Percentiles rank a stretch among this genome's conserved stretches.
These are phyloP conservation scores for Rhogogaster chlorosoma DNA, from an alignment of 2,888 invertebrate species.

Conservation along the genomic window DNA sequence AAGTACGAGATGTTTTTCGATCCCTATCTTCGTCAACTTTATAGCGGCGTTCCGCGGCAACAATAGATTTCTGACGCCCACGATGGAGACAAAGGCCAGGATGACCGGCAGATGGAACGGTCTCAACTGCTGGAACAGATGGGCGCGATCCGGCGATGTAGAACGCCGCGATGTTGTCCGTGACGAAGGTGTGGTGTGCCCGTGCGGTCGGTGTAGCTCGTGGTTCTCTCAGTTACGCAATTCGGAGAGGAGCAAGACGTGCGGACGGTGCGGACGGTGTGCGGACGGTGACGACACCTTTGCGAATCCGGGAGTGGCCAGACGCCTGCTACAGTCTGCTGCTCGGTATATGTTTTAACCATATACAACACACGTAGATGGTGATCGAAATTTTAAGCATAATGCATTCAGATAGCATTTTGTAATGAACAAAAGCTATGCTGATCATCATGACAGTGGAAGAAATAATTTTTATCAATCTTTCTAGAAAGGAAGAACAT, in stretches of 20 bases:
- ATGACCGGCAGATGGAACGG: conserved; percentile 61
- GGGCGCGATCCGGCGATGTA: conserved; percentile 66
- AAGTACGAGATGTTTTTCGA: conserved; percentile 34
- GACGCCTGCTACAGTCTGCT: conserved; percentile 25
- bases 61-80: conserved; percentile 71
- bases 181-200: conserved; percentile 68
- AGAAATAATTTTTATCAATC: neutral
- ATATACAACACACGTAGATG: conserved; percentile 12
- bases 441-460: neutral
- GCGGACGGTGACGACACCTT: conserved; percentile 64
- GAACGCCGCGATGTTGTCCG: conserved; percentile 66
- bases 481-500: neutral
- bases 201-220: conserved; percentile 40
- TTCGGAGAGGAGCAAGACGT: conserved; percentile 67
- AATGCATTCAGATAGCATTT: neutral
- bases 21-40: conserved; percentile 47
- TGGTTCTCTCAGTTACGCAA: conserved; percentile 64
- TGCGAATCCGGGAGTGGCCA: conserved; percentile 68
- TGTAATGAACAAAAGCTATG: neutral
- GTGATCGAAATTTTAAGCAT: neutral
- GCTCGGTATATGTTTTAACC: neutral
- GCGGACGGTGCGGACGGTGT: conserved; percentile 55
- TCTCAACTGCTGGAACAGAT: conserved; percentile 52
- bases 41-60: conserved; percentile 55
- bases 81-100: conserved; percentile 69